A percentile compares a stretch with the other conserved stretches of the same genome.
These are phyloP conservation scores for Ciona savignyi DNA, from an alignment of 23 tunicate genomes.

Conservation along the genomic window DNA sequence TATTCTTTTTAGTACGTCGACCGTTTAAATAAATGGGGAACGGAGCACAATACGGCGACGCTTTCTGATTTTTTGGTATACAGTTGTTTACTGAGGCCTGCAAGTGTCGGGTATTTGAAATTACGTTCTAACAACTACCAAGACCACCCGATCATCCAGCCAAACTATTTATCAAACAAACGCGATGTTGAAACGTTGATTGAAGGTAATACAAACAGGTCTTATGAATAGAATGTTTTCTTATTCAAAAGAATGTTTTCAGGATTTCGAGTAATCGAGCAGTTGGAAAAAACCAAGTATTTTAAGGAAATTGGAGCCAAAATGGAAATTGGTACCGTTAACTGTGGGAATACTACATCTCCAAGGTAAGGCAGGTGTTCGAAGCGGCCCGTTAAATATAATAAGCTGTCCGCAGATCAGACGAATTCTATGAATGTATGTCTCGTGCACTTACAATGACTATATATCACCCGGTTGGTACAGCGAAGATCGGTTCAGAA, in stretches of 20 bases:
- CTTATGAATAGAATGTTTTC: background rate
- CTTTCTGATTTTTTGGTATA: background rate
- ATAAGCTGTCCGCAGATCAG: background rate
- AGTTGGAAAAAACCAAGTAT: conserved; percentile 12
- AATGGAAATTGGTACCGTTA: background rate
- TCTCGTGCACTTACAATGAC: background rate
- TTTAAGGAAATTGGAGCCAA: conserved; percentile 13
- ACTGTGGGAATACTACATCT: conserved; percentile 8
- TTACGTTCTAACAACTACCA: background rate
- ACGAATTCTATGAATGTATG: background rate
- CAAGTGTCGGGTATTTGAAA: background rate
- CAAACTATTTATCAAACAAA: background rate
- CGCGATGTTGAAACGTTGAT: background rate
- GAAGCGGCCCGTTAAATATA: too few relatives aligned
- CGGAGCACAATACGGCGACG: background rate
- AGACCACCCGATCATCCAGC: conserved; percentile 1
- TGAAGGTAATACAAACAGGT: conserved; percentile 5
- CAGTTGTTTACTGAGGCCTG: background rate
- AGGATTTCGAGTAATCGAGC: conserved; percentile 18
- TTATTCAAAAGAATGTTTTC: background rate
- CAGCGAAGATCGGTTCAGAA: background rate
- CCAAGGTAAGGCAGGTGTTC: background rate
- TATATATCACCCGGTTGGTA: background rate
- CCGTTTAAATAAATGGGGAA: background rate
- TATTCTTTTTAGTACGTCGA: background rate